Base-by-base conservation (phyloP, 2,888 invertebrate genomes). In the Thera britannica region DNA sequence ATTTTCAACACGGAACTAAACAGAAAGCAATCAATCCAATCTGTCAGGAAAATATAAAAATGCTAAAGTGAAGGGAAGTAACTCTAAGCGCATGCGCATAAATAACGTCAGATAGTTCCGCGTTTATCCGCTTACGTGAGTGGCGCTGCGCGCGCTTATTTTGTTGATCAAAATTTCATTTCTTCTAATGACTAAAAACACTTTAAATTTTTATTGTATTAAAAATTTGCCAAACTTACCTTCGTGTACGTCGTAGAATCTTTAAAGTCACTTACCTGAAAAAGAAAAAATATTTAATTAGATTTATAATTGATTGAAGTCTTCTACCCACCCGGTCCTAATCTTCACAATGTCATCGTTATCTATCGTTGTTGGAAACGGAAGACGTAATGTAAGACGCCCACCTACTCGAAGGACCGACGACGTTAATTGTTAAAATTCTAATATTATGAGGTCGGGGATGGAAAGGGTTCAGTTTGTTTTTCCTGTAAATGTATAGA, bases 1-100 rank as follows among this genome's bases (percentile, higher is more conserved):
- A 36, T 3, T 35, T 7, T 36, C 66, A 2, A 3, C 41, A 2
- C 12, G 2, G 64, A 74, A 77, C 73, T 54, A 71, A 38, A 49
- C 63, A 56, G 58, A 46, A 49, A 34, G 56, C 51, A 61, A 61
- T 63, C 23, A 51, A 60, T 65, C 44, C 3, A 49, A 59, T 8
- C 59, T 67, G 63, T 68, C 65, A 68, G 66, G 68, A 71, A 68
- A 71, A 71, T 62, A 65, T 48, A 71, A 72, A 71, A 73, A 68
- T 9, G 34, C 61, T 51, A n/a, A 57, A 68, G 70, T 62, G 70
- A 72, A 68, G 64, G 70, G 68, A 58, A 68, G 38, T 55, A 54
- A 8, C 51, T 23, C 23, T 58, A 48, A 48, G 48, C 63, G 36
- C 41, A 52, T 55, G 67, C 48, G 48, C 65, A 46, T 48, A 56